Evolutionary conservation across 1,140 invertebrate genomes (phyloP).

Genomic region (Dendrolimus kikuchii): DNA sequence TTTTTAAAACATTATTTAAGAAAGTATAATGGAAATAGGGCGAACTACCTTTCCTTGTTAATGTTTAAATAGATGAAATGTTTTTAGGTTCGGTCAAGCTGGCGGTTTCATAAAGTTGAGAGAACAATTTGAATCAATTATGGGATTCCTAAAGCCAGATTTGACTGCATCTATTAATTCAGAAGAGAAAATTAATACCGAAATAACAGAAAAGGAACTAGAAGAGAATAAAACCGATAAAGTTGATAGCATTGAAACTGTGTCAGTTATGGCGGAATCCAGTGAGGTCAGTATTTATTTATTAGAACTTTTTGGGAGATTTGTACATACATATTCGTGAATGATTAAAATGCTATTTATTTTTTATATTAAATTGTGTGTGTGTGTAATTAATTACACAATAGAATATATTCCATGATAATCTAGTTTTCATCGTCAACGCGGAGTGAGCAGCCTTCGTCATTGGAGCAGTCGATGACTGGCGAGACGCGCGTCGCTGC

Average conservation of each 20-base stretch:
- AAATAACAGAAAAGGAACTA: conserved; percentile 53
- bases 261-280: conserved; percentile 41
- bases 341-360: too few relatives aligned
- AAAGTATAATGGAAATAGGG: too few relatives aligned
- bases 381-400: conserved; percentile 1
- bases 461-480: conserved; percentile 46
- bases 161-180: conserved; percentile 47
- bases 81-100: conserved; percentile 84
- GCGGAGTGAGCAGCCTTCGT: conserved; percentile 51
- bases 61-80: too few relatives aligned
- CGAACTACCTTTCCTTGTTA: too few relatives aligned
- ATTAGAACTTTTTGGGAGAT: not conserved
- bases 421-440: conserved; percentile 36
- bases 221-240: conserved; percentile 37
- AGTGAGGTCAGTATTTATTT: conserved; percentile 65
- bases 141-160: conserved; percentile 62
- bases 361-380: too few relatives aligned
- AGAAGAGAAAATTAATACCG: conserved; percentile 62
- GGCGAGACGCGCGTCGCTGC: conserved; percentile 56
- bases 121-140: conserved; percentile 84
- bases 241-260: conserved; percentile 31
- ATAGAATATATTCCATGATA: conserved; percentile 6
- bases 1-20: too few relatives aligned
- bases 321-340: not conserved
- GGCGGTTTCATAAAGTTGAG: conserved; percentile 92